Base-by-base conservation (phyloP, 2,113 vertebrate species). In the Atlantisia rogersi region DNA sequence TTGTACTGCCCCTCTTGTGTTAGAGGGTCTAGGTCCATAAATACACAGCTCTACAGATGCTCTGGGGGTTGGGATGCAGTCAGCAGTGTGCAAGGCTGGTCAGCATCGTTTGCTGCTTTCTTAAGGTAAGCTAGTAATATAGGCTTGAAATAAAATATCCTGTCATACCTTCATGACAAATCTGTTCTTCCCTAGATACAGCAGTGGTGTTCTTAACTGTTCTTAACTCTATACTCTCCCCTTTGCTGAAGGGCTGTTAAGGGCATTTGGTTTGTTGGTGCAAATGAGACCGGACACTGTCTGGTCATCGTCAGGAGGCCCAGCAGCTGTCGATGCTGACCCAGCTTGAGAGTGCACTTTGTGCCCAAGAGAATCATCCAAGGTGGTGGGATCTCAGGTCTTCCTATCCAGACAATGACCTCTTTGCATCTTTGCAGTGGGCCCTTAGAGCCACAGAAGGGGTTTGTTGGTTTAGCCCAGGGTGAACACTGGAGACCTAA, bases 211-310 rank as follows among this genome's bases (percentile, higher is more conserved):
- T 31, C 12, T 39, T 50, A 28, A 28, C 3, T 18, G 6, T 55
- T 6, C 2, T 3, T 65, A 46, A 52, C 12, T 31, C 65, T 15
- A 0, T 18, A 12, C 46, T 17, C 29, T 17, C 15, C 2, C 1
- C 52, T 59, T 40, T 22, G 19, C 44, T 6, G 14, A 2, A 2
- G 37, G 62, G 55, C 68, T 42, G 2, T 15, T 26, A 10, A 60
- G 32, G 55, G 35, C 29, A 3, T 58, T 63, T 58, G 55, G 40
- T 24, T 68, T 21, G 28, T 39, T 32, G 67, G 32, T 52, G 32
- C 12, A 18, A 48, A 16, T 3, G 22, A 37, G 10, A 59, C 17
- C 37, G 52, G 46, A 40, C 2, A 1, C 55, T 1, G 2, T 16
- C 31, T 0, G 0, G 7, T 28, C 37, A 2, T 5, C 44, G 21